Base-by-base conservation (phyloP, 2,113 vertebrate species). In the Pagrus major region DNA sequence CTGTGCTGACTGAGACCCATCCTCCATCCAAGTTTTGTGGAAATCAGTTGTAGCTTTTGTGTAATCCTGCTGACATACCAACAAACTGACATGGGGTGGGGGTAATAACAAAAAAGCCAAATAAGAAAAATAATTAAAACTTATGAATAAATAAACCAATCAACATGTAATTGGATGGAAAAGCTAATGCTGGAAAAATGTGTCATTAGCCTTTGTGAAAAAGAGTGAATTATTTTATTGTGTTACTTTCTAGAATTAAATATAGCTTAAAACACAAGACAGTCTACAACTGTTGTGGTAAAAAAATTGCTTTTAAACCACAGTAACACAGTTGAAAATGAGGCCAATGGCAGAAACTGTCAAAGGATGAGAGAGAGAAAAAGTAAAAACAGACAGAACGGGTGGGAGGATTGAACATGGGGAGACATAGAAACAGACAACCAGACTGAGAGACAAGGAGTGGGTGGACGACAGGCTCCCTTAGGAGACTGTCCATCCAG, bases 371-470 rank as follows among this genome's bases (percentile, higher is more conserved):
- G 56, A 63, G 51, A 74, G 46, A 41, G 46, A 78, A 42, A 42
- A 73, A 83, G 76, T 73, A 60, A 65, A 84, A 87, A 46, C 83
- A 85, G 84, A 86, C 71, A 75, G 81, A 85, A 35, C 9, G 55
- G 72, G 84, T 75, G 85, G 86, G 88, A 78, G 86, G 79, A 76
- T 56, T 84, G 79, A 83, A 86, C 81, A 71, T 23, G 56, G 83
- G 77, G 79, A 78, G 83, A 80, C 52, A 54, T 27, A 70, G 78
- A 65, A 71, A 76, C 86, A 86, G 84, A 90, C 80, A 66, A 79
- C 69, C 84, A 89, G 88, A 84, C 85, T 39, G 76, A 87, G 82
- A 91, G 86, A 88, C 75, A 82, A 61, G 35, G 78, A 91, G 89
- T 89, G 89, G 89, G 91, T 83, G 86, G 89, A 91, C 58, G 49